phyloP scores from a whole-genome alignment of 2,113 vertebrate species.

The Eublepharis macularius region DNA sequence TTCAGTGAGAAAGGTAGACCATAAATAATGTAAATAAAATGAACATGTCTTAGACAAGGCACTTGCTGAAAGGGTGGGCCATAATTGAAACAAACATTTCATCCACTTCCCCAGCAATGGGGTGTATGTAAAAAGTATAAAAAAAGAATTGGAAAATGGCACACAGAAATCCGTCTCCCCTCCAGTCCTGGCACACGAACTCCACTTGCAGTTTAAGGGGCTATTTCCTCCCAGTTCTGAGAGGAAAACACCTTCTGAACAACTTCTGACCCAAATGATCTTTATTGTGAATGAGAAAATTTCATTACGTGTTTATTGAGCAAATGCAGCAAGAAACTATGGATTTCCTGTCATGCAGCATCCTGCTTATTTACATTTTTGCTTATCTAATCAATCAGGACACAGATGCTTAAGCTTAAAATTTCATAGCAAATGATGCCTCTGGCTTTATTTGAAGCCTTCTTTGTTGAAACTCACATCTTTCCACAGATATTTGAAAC shows the following conservation, averaged over 20 bases:
- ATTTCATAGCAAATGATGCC: slow-evolving; percentile 20
- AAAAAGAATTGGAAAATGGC: neutral
- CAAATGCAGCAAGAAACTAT: slow-evolving; percentile 28
- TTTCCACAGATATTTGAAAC: neutral
- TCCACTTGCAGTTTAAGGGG: neutral
- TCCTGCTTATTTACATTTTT: slow-evolving; percentile 35
- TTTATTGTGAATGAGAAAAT: slow-evolving; percentile 32
- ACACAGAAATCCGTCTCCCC: neutral
- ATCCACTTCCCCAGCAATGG: neutral
- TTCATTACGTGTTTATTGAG: slow-evolving; percentile 35
- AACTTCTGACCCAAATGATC: slow-evolving; percentile 1
- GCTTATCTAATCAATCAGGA: slow-evolving; percentile 37
- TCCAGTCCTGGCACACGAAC: neutral
- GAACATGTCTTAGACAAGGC: neutral
- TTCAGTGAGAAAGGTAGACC: no score
- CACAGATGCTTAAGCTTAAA: slow-evolving; percentile 44
- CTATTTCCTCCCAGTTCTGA: neutral
- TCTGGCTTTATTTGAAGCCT: slow-evolving; percentile 26
- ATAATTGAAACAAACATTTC: neutral
- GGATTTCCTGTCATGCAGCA: slow-evolving; percentile 44
- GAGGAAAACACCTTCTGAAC: neutral
- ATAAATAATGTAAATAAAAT: no score
- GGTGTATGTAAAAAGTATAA: neutral
- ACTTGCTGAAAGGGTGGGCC: neutral
- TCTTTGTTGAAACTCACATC: slow-evolving; percentile 5